A percentile compares a stretch with the other conserved stretches of the same genome.
These are phyloP conservation scores for Auanema freiburgensis DNA, from an alignment of 2,888 invertebrate genomes.

Conservation along the genomic window DNA sequence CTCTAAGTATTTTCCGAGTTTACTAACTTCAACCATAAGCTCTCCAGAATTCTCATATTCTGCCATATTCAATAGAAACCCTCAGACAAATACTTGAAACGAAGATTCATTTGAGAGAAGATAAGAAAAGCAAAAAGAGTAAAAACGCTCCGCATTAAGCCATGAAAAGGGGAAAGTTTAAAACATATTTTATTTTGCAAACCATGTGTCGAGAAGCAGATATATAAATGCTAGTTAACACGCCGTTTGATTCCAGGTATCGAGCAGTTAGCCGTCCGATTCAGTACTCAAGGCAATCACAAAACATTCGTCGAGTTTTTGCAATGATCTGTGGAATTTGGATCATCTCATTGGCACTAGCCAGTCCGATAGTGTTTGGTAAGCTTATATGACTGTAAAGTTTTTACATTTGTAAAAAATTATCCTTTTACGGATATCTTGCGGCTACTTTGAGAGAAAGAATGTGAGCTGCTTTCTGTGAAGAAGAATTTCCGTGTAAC, in stretches of 20 bases:
- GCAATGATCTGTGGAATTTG: slow-evolving; percentile 91
- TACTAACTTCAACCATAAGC: too few relatives aligned
- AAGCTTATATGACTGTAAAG: slow-evolving; percentile 51
- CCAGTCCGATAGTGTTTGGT: slow-evolving; percentile 90
- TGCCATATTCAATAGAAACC: too few relatives aligned
- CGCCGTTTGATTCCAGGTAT: slow-evolving; percentile 77
- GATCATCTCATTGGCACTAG: slow-evolving; percentile 92
- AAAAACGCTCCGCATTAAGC: neutral
- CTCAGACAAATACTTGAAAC: too few relatives aligned
- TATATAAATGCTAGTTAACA: neutral
- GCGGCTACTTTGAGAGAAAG: too few relatives aligned
- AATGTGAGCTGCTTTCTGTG: neutral
- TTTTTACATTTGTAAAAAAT: neutral
- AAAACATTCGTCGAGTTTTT: slow-evolving; percentile 84
- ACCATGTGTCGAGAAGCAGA: neutral
- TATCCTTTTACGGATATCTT: neutral
- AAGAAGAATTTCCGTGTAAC: slow-evolving; percentile 1
- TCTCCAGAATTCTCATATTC: too few relatives aligned
- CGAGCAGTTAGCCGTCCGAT: slow-evolving; percentile 98
- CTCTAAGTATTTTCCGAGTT: too few relatives aligned
- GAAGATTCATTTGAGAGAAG: too few relatives aligned
- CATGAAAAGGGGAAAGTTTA: neutral
- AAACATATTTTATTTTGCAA: neutral
- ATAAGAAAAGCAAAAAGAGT: too few relatives aligned
- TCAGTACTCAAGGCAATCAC: slow-evolving; percentile 97